A percentile compares a stretch with the other conserved stretches of the same genome.
Conservation (phyloP, 2,888 invertebrate species). For the Iphiclides podalirius region DNA sequence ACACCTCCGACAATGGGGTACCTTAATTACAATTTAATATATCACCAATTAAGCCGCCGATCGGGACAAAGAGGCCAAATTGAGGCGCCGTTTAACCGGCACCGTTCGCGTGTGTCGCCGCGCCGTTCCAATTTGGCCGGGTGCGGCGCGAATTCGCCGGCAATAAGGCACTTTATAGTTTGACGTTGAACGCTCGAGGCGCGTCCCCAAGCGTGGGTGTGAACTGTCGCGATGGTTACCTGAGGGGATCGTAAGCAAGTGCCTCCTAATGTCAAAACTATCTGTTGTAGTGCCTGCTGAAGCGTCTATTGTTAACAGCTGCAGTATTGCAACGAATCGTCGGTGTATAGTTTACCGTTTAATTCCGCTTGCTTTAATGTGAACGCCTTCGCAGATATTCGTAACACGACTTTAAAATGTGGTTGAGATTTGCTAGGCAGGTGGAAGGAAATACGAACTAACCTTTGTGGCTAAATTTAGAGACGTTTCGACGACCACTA, state of each 20-base stretch:
- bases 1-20: slow-evolving; percentile 59
- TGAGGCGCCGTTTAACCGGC: slow-evolving; percentile 36
- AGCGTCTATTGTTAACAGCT: neutral
- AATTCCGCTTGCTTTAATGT: too few relatives aligned
- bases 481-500: too few relatives aligned
- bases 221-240: slow-evolving; percentile 27
- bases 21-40: slow-evolving; percentile 78
- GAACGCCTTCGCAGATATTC: too few relatives aligned
- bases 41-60: slow-evolving; percentile 74
- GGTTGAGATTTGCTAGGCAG: too few relatives aligned
- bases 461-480: too few relatives aligned
- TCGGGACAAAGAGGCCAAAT: slow-evolving; percentile 55
- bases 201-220: slow-evolving; percentile 43
- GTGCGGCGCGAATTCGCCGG: slow-evolving; percentile 25
- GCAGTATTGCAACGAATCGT: too few relatives aligned
- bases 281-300: neutral
- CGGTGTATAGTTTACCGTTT: too few relatives aligned
- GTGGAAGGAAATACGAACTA: too few relatives aligned
- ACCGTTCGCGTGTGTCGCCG: slow-evolving; percentile 24
- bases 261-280: slow-evolving; percentile 15
- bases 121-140: slow-evolving; percentile 33
- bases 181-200: slow-evolving; percentile 36
- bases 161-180: slow-evolving; percentile 38
- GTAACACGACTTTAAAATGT: too few relatives aligned
- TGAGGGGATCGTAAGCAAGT: slow-evolving; percentile 11